Evolutionary conservation across 2,113 vertebrate genomes (phyloP).

Genomic region (Tyto alba): DNA sequence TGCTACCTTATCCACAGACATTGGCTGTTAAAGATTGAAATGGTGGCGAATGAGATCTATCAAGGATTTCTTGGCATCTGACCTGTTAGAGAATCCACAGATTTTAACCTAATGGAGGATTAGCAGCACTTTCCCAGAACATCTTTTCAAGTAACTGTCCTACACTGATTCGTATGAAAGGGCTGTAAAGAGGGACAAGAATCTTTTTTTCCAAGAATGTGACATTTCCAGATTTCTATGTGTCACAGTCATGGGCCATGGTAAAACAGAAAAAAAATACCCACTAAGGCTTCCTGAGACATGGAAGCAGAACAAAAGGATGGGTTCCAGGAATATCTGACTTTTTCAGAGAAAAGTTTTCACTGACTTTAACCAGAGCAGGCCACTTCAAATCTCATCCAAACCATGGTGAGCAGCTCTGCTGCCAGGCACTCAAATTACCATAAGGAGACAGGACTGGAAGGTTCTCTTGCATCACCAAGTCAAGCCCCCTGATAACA

Average conservation of each 20-base stretch:
- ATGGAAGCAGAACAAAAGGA: neutral
- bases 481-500: neutral
- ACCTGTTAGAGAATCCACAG: neutral
- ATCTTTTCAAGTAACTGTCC: neutral
- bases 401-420: neutral
- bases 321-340: neutral
- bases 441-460: neutral
- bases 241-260: neutral
- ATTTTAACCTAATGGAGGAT: neutral
- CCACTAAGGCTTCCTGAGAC: neutral
- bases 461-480: neutral
- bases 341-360: neutral
- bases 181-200: neutral
- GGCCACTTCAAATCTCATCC: neutral
- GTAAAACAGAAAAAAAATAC: neutral
- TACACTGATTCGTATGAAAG: neutral
- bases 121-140: neutral
- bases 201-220: neutral
- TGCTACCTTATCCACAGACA: neutral
- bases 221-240: neutral
- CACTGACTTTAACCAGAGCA: neutral
- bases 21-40: neutral
- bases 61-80: neutral
- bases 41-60: neutral
- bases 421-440: neutral